A percentile compares a stretch with the other conserved stretches of the same genome.
phyloP scores from a whole-genome alignment of 2,113 vertebrate species.

The Macquaria ambigua region DNA sequence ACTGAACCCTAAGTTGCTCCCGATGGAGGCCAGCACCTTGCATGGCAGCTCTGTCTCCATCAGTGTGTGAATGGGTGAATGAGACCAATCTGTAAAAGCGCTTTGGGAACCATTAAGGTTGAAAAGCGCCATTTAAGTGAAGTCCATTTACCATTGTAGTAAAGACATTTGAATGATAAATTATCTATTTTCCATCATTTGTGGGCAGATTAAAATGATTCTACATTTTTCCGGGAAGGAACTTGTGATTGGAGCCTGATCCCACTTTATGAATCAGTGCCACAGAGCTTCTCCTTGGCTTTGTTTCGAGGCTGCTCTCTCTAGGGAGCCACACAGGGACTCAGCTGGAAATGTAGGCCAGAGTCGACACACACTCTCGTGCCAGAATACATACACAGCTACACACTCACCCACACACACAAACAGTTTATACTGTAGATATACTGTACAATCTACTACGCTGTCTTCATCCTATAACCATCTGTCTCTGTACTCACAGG shows the following conservation, averaged over 20 bases:
- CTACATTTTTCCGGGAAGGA: not conserved
- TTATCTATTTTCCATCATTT: not conserved
- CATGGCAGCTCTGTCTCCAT: no score
- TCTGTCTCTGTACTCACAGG: constrained; percentile 62
- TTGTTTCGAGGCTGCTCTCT: constrained; percentile 47
- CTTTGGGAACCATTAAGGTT: no score
- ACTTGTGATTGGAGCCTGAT: constrained; percentile 11
- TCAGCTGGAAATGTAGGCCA: constrained; percentile 78
- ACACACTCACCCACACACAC: constrained; percentile 23
- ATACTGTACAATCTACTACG: not conserved
- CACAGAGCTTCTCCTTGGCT: constrained; percentile 23
- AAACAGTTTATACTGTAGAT: constrained; percentile 29
- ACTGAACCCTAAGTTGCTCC: no score
- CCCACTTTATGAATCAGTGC: constrained; percentile 14
- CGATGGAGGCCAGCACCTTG: no score
- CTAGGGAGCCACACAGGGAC: constrained; percentile 43
- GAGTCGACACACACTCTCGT: constrained; percentile 31
- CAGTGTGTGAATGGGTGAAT: no score
- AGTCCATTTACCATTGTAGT: no score
- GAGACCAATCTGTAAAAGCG: no score
- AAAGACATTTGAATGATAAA: no score
- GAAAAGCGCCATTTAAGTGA: no score
- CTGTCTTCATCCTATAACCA: constrained; percentile 13
- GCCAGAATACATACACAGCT: constrained; percentile 20
- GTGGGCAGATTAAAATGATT: not conserved